Evolutionary conservation across 2,888 invertebrate species (phyloP).

Genomic region (Gymnoscelis rufifasciata): DNA sequence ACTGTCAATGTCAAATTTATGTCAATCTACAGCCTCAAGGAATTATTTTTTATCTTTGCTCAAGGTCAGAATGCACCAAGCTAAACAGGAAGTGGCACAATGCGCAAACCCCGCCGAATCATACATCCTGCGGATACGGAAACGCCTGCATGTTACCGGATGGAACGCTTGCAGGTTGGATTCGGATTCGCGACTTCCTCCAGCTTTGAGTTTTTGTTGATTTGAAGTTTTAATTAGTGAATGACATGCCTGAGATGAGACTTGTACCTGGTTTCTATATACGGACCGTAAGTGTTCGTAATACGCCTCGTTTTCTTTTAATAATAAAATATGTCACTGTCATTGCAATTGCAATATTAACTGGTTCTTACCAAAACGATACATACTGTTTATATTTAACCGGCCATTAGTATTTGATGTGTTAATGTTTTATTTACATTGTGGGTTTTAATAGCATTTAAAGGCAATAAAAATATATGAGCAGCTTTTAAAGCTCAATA

Average conservation of each 20-base stretch:
- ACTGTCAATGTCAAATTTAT: conserved; percentile 37
- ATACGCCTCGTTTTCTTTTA: too few species aligned
- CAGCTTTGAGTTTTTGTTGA: conserved; percentile 19
- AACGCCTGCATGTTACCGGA: conserved; percentile 31
- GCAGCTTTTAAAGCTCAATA: too few species aligned
- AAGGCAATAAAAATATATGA: too few species aligned
- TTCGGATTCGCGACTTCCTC: conserved; percentile 2
- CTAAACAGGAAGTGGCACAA: conserved; percentile 58
- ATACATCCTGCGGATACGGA: conserved; percentile 66
- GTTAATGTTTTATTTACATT: too few species aligned
- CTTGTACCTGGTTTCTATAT: too few species aligned
- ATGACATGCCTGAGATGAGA: background rate
- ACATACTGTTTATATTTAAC: too few species aligned
- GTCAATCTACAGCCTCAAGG: background rate
- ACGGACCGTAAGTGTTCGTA: too few species aligned
- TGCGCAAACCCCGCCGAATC: conserved; percentile 62
- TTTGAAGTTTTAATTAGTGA: conserved; percentile 15
- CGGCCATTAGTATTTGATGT: too few species aligned
- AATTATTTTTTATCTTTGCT: conserved; percentile 16
- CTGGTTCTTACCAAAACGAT: too few species aligned
- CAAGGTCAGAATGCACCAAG: conserved; percentile 73
- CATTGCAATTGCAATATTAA: too few species aligned
- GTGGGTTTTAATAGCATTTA: too few species aligned
- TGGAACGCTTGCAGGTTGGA: conserved; percentile 28
- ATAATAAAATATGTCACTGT: too few species aligned